Evolutionary conservation across 2,888 invertebrate species (phyloP).

Genomic region (Seira musarum): DNA sequence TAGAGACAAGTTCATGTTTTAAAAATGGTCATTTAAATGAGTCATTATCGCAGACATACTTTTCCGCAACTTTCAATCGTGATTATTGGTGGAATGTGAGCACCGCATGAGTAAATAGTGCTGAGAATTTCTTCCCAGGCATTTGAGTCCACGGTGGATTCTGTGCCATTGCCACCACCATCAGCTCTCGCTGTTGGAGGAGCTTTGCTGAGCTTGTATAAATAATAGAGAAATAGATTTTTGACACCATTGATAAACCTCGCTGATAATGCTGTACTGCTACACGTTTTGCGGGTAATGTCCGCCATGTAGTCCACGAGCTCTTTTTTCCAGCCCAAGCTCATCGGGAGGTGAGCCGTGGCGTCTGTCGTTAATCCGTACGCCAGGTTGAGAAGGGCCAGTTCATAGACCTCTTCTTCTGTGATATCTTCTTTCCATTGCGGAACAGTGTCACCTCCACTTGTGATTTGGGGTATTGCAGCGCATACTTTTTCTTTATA

Average conservation of each 20-base stretch:
- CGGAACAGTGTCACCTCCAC: neutral
- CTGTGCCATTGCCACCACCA: neutral
- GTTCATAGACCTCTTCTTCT: conserved; percentile 37
- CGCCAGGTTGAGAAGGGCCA: conserved; percentile 50
- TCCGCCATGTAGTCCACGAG: conserved; percentile 37
- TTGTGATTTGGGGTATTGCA: conserved; percentile 16
- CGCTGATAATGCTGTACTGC: conserved; percentile 1
- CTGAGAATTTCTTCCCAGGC: conserved; percentile 22
- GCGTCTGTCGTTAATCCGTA: conserved; percentile 41
- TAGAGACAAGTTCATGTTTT: neutral
- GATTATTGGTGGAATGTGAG: no score
- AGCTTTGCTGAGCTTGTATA: conserved; percentile 29
- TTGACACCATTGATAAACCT: conserved; percentile 40
- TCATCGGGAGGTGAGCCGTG: conserved; percentile 22
- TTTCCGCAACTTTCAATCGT: conserved; percentile 20
- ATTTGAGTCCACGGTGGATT: neutral
- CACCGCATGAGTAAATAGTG: conserved; percentile 13
- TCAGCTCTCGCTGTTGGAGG: neutral
- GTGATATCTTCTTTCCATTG: conserved; percentile 34
- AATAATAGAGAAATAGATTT: conserved; percentile 46
- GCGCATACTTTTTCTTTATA: conserved; percentile 25
- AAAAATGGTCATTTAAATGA: neutral
- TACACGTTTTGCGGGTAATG: conserved; percentile 30
- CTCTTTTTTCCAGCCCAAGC: conserved; percentile 38
- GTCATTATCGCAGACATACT: conserved; percentile 10